Evolutionary conservation across 2,113 vertebrate genomes (phyloP), one percentile per base, ranked within the genome.

Genomic region (Psilopsiagon aurifrons): DNA sequence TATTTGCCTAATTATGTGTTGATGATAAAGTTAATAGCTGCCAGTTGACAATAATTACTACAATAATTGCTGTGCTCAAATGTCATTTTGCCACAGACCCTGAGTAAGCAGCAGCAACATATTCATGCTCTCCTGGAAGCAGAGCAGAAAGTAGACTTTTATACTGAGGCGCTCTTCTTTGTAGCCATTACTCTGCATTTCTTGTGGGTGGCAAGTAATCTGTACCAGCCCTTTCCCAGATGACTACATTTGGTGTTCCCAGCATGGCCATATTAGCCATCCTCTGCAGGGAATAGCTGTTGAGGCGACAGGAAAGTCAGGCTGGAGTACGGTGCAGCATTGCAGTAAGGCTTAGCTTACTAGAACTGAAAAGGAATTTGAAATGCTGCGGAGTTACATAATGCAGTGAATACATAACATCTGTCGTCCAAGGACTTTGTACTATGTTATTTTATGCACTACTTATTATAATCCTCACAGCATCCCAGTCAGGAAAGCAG

Each of bases 1-100:
- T 93, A 94, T 90, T 89, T 94, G 87, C 27, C 33, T 95, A 92
- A 97, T 93, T 87, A 94, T 49, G 89, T 95, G 96, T 89, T 94
- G 91, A 89, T 95, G 86, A 95, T 92, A 94, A 94, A 92, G 73
- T 94, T 94, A 96, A 92, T 95, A 82, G 86, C 52, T 91, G 84
- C 81, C 93, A 97, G 94, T 95, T 95, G 91, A 96, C 89, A 95
- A 73, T 95, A 92, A 95, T 92, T 94, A 62, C 84, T 92, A 35
- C 77, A 92, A 39, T 81, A 96, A 92, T 94, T 92, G 69, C 73
- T 90, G 76, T 35, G 43, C 69, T 95, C 81, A 92, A 91, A 76
- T 84, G 55, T 82, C 76, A 3, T 94, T 94, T 94, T 92, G 73
- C 86, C 81, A 51, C 92, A 95, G 63, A 92, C 54, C 88, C 31